Conservation (phyloP, 2,113 vertebrate genomes). For the Willisornis vidua region DNA sequence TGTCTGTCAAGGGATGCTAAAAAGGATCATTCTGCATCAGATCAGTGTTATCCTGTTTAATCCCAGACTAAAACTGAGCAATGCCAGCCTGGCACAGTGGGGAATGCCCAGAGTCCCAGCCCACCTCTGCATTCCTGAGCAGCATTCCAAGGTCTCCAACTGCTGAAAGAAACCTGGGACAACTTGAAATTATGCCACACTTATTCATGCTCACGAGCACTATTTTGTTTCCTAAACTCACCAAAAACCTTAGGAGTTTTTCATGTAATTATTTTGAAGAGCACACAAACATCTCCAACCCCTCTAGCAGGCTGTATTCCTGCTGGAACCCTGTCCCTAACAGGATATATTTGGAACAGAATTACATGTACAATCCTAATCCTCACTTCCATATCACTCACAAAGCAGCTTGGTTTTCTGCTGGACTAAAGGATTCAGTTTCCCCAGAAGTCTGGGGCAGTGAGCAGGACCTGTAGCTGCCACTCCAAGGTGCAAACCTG, state of each 20-base stretch:
- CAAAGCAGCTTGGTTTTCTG: not conserved
- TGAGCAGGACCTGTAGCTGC: not conserved
- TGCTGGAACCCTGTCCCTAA: not conserved
- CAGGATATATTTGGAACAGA: not conserved
- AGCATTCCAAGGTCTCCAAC: not conserved
- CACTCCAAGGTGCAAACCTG: not conserved
- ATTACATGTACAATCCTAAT: not conserved
- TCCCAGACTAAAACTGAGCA: not conserved
- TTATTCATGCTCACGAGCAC: rapidly evolving
- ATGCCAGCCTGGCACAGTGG: not conserved
- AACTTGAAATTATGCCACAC: not conserved
- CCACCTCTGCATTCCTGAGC: not conserved
- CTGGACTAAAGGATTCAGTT: not conserved
- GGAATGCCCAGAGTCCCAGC: not conserved
- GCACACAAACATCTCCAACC: not conserved
- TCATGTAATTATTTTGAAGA: not conserved
- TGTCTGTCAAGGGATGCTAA: not conserved
- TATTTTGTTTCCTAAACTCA: not conserved
- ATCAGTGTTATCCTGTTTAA: rapidly evolving
- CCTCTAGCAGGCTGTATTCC: not conserved
- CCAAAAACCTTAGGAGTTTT: not conserved
- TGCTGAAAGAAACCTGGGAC: not conserved
- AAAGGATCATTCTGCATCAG: not conserved
- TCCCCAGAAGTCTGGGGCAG: not conserved
- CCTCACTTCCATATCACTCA: not conserved